Evolutionary conservation across 1,140 invertebrate genomes (phyloP).

Genomic region (Charaxes varanes): DNA sequence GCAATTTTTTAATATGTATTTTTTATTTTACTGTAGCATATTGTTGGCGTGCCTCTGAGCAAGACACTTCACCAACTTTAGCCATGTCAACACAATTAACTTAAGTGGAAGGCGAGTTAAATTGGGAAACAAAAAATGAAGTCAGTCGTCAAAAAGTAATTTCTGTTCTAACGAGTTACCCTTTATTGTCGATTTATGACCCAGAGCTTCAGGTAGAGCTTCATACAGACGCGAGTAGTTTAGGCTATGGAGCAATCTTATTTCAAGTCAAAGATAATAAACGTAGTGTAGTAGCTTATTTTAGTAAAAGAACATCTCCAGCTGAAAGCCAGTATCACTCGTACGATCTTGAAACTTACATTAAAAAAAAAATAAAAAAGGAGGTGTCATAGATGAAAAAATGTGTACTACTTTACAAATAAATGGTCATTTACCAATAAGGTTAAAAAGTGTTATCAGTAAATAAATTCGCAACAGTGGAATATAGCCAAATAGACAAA

Average conservation of each 20-base stretch:
- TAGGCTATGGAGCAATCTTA: not conserved
- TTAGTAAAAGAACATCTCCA: not conserved
- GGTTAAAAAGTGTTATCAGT: too few species aligned
- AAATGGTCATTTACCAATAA: too few species aligned
- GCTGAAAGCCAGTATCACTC: not conserved
- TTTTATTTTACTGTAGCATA: too few species aligned
- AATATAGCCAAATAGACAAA: too few species aligned
- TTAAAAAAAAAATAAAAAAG: too few species aligned
- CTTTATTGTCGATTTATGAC: not conserved
- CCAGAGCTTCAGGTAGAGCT: not conserved
- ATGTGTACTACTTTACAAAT: too few species aligned
- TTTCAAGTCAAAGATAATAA: not conserved
- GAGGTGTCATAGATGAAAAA: too few species aligned
- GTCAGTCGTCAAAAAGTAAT: not conserved
- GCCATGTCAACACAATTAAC: too few species aligned
- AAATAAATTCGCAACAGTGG: too few species aligned
- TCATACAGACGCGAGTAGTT: not conserved
- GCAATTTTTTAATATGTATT: too few species aligned
- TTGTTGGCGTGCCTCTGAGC: too few species aligned
- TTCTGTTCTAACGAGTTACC: not conserved
- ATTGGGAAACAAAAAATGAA: constrained; percentile 1
- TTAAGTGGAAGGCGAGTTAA: not conserved
- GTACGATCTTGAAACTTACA: not conserved
- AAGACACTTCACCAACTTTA: too few species aligned
- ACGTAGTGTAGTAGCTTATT: not conserved